These are phyloP conservation scores for Vannuccia rotundouncinata DNA, from an alignment of 2,888 invertebrate genomes.

Conservation along the genomic window DNA sequence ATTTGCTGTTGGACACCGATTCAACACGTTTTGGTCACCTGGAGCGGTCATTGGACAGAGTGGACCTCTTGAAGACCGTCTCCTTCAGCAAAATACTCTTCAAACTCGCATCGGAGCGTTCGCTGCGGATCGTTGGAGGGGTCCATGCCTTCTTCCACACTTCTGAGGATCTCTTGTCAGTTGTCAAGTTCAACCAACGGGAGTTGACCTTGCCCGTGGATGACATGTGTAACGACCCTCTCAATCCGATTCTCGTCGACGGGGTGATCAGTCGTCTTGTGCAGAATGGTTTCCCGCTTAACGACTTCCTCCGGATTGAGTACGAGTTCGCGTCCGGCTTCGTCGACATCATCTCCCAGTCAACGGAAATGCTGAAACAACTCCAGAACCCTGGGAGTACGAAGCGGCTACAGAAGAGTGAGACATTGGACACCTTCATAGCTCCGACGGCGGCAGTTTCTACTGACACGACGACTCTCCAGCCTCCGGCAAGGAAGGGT, in stretches of 20 bases:
- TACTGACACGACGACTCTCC: neutral
- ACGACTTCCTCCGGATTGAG: conserved; percentile 37
- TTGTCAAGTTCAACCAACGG: conserved; percentile 25
- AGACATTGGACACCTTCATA: conserved; percentile 32
- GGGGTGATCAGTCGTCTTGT: neutral
- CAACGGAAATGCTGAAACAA: conserved; percentile 38
- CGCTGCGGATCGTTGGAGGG: neutral
- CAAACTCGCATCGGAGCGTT: conserved; percentile 34
- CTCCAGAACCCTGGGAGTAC: neutral
- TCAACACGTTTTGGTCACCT: neutral
- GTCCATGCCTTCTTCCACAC: conserved; percentile 35
- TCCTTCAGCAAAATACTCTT: conserved; percentile 36
- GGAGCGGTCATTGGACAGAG: neutral
- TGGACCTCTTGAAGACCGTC: neutral
- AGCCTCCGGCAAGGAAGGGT: conserved; percentile 24
- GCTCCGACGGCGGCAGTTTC: conserved; percentile 12
- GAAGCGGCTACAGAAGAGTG: conserved; percentile 9
- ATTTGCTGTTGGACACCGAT: neutral
- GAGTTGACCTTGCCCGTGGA: neutral
- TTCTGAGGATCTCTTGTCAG: neutral
- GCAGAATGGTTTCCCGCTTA: conserved; percentile 25
- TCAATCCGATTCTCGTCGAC: neutral
- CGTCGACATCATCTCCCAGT: conserved; percentile 38
- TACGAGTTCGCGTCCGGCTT: conserved; percentile 40
- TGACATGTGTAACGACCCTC: neutral